Percentiles rank a stretch among this genome's conserved stretches.
phyloP scores from a whole-genome alignment of 1,140 invertebrate species.

The Microplitis demolitor region DNA sequence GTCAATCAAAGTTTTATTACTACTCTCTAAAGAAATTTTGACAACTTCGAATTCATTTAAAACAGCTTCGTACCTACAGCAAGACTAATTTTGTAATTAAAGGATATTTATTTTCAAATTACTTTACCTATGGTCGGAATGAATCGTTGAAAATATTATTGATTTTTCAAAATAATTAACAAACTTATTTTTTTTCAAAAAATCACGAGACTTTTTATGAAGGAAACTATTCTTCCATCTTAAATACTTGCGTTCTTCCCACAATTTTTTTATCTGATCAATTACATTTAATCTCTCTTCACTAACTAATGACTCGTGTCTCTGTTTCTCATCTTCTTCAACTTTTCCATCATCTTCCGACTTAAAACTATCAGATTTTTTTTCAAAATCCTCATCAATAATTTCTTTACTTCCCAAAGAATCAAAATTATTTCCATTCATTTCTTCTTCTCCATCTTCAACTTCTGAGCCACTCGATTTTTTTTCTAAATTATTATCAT shows the following conservation, averaged over 20 bases:
- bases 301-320: not conserved
- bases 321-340: not conserved
- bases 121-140: slow-evolving; percentile 11
- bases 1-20: slow-evolving; percentile 6
- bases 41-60: slow-evolving; percentile 14
- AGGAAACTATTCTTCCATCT: slow-evolving; percentile 30
- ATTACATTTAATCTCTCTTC: slow-evolving; percentile 20
- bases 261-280: slow-evolving; percentile 17
- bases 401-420: not conserved
- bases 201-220: slow-evolving; percentile 26
- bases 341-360: not conserved
- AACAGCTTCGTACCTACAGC: slow-evolving; percentile 17
- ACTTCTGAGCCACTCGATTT: not conserved
- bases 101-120: not conserved
- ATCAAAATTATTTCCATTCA: not conserved
- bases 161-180: slow-evolving; percentile 19
- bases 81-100: not conserved
- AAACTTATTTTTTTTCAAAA: slow-evolving; percentile 14
- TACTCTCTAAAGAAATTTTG: not conserved
- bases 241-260: slow-evolving; percentile 11
- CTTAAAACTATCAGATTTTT: not conserved
- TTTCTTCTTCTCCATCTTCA: not conserved
- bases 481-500: not conserved
- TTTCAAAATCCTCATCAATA: not conserved
- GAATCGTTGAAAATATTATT: not conserved